These are phyloP conservation scores for Zygothrica quintamaculata DNA, from an alignment of 2,888 invertebrate genomes.

Conservation along the genomic window DNA sequence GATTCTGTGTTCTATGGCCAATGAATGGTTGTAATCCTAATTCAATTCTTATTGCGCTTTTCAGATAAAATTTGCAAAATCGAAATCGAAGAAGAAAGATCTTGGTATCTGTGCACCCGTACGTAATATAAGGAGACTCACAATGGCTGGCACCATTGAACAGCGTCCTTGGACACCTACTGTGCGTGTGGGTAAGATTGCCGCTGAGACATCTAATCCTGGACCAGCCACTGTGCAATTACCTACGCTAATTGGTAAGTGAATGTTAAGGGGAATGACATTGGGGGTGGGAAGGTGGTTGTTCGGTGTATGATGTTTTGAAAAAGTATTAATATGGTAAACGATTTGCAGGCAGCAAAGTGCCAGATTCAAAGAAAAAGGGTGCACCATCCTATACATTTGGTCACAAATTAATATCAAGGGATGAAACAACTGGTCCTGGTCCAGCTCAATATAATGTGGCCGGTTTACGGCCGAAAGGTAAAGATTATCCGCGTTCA, in stretches of 20 bases:
- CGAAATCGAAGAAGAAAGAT: constrained; percentile 18
- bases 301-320: background rate
- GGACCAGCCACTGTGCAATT: constrained; percentile 94
- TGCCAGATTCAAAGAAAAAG: constrained; percentile 90
- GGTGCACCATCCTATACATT: constrained; percentile 93
- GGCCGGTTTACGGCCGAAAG: constrained; percentile 93
- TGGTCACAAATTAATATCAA: constrained; percentile 88
- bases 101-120: constrained; percentile 55
- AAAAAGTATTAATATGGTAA: background rate
- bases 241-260: constrained; percentile 91
- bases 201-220: constrained; percentile 93
- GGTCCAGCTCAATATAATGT: constrained; percentile 96
- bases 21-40: too few species aligned
- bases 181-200: constrained; percentile 93
- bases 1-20: background rate
- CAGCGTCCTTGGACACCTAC: constrained; percentile 96
- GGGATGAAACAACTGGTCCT: constrained; percentile 87
- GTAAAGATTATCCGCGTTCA: constrained; percentile 90
- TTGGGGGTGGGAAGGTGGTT: background rate
- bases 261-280: too few species aligned
- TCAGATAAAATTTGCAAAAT: background rate
- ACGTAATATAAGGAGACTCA: constrained; percentile 58
- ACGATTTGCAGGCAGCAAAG: constrained; percentile 88
- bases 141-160: constrained; percentile 87
- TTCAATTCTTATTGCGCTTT: background rate